Base-by-base conservation (phyloP, 2,113 vertebrate genomes). In the Plotosus lineatus region DNA sequence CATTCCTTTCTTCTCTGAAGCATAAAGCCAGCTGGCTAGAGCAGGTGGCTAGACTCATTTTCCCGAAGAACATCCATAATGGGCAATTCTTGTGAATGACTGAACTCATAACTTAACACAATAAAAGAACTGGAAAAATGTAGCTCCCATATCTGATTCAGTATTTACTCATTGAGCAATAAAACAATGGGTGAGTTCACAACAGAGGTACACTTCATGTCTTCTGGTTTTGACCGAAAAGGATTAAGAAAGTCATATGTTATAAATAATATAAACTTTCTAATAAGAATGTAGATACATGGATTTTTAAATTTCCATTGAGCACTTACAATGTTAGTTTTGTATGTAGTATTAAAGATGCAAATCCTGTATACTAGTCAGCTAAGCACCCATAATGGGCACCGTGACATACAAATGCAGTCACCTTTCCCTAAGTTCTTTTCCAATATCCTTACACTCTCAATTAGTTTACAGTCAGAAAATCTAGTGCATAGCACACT, bases 41-140 rank as follows among this genome's bases (percentile, higher is more conserved):
- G 89, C 92, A 92, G 92, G 92, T 92, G 93, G 88, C 83, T 55
- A 17, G 84, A 86, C 88, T 90, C 80, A 53, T 89, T 91, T 90
- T 91, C 86, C 79, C 85, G 85, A 82, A 83, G 86, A 87, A 86
- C 82, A 81, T 63, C 55, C 82, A 74, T 78, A 74, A 84, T 69
- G 84, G 50, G 33, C 60, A 53, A 58, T 80, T 63, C 72, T 58
- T 48, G 71, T 65, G 44, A 75, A 83, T 51, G 48, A 75, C n/a
- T n/a, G 26, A 28, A 48, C 72, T 56, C 38, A 28, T 23, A 60
- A 48, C n/a, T 42, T 19, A 66, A 74, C 63, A 78, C 23, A 21
- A 65, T 15, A 48, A 48, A 21, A 72, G 44, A 63, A n/a, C 65
- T 46, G n/a, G n/a, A 66, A 61, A 61, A 61, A 61, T 10, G 0